These are phyloP conservation scores for Salvelinus fontinalis DNA, from an alignment of 2,113 vertebrate genomes.

Conservation along the genomic window DNA sequence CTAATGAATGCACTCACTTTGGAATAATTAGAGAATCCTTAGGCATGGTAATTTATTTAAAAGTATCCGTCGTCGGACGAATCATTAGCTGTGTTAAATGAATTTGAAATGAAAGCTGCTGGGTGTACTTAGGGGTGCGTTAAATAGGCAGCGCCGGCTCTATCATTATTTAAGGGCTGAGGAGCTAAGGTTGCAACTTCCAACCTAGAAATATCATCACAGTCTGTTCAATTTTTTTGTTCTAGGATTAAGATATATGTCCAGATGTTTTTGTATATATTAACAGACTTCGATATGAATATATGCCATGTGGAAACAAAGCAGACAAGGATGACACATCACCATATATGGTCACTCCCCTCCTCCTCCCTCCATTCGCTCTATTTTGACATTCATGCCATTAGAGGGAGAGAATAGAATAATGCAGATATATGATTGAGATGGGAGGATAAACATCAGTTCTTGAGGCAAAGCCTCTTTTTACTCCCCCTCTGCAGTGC, in stretches of 20 bases:
- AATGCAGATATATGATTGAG: conserved; percentile 51
- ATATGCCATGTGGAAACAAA: neutral
- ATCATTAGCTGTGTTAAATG: conserved; percentile 88
- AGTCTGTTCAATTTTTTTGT: neutral
- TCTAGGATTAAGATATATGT: neutral
- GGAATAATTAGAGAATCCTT: conserved; percentile 86
- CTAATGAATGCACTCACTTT: conserved; percentile 86
- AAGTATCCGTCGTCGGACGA: conserved; percentile 78
- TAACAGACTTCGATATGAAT: neutral
- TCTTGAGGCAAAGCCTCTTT: conserved; percentile 64
- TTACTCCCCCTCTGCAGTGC: conserved; percentile 5
- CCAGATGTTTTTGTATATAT: neutral
- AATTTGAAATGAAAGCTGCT: conserved; percentile 85
- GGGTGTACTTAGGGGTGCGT: conserved; percentile 80
- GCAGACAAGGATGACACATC: neutral
- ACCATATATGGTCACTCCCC: neutral
- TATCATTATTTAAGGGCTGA: conserved; percentile 76
- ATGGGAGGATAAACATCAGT: conserved; percentile 61
- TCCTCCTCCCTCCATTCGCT: neutral
- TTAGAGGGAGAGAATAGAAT: conserved; percentile 31
- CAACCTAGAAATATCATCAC: neutral
- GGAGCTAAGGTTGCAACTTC: conserved; percentile 57
- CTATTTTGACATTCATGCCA: neutral
- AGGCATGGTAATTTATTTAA: conserved; percentile 86
- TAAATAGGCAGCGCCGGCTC: conserved; percentile 69